Evolutionary conservation across 2,888 invertebrate species (phyloP), one percentile per base, ranked within the genome.

Genomic region (Amphipyra tragopoginis): DNA sequence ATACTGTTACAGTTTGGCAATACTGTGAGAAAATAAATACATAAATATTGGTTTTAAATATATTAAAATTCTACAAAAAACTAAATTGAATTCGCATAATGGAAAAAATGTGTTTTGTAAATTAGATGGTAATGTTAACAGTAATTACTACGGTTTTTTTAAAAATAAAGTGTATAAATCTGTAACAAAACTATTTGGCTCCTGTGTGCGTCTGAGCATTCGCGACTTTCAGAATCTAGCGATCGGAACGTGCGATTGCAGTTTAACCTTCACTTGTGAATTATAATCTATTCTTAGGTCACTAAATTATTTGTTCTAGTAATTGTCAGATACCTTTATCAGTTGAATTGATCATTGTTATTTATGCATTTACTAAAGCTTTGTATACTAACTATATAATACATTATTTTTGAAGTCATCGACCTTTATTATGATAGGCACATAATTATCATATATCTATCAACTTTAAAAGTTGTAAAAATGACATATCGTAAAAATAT

Each of bases 211-310:
- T 33, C 38, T 29, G 29, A 51, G 42, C 34, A 64, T 61, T 72
- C 39, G 58, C 47, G 53, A 49, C 62, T 79, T 78, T 66, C 61
- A 72, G 75, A 77, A 73, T 76, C 61, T 70, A 77, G 77, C 68
- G 75, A 82, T 75, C 78, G 79, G 80, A 83, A 77, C 72, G 70
- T 44, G 58, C 65, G 75, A 54, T 75, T 72, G 75, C 70, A 50
- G 61, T 49, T 57, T 79, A 83, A 84, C 85, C 88, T 88, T 89
- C 85, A 76, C 62, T 77, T 70, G 55, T 79, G 79, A 79, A 77
- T 58, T 65, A 53, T 58, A 47, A 57, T 82, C 85, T 87, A 86
- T 85, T 86, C 83, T 86, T 78, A 77, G 75, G 68, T 58, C 76
- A 77, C 74, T 79, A 80, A 82, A 50, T 68, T 53, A 85, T 79